Base-by-base conservation (phyloP, 1,140 invertebrate genomes). In the Odontomachus brunneus region DNA sequence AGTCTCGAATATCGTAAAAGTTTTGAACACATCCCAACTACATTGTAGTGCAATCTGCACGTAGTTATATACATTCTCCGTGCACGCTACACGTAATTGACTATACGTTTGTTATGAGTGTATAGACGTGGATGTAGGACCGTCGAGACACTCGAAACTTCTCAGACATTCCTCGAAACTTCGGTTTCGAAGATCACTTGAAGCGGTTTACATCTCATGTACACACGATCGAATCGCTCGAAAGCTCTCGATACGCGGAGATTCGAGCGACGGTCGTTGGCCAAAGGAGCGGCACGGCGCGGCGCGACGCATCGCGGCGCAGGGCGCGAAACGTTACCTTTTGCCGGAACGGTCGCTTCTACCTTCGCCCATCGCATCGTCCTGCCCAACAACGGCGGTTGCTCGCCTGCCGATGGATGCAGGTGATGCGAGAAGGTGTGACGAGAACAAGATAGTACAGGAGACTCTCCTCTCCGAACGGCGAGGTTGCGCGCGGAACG, bases 281-380 rank as follows among this genome's bases (percentile, higher is more conserved):
- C 33, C 11, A n/a, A 26, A 72, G 67, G 38, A 72, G 66, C 66
- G 26, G 53, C 55, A 53, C 66, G 26, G 53, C 38, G 53, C 66
- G 26, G 53, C 55, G 66, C 65, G 26, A 65, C n/a, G n/a, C n/a
- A n/a, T n/a, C n/a, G n/a, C n/a, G n/a, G n/a, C n/a, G n/a, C n/a
- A n/a, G n/a, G n/a, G 51, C 55, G 66, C 66, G 26, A 65, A 53
- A 53, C 44, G 49, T 91, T 91, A 93, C 93, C 93, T 93, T 91
- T 91, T 93, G 75, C 87, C 86, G 67, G 89, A 89, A 90, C 90
- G 90, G 80, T 93, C 91, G 73, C 88, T 92, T 87, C 88, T 92
- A 74, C 91, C 89, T 84, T 93, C 92, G 82, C 91, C 93, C 93
- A 93, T 93, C 75, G 92, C 93, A 93, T 93, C 89, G 84, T 93